Conservation (phyloP, 2,113 vertebrate species). For the human region GRCh38 chr12:39270501-39271000, state of each 20-base stretch:
- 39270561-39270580: not conserved
- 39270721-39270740: not conserved
- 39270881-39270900: not conserved
- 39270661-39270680: not conserved
- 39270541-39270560: not conserved
- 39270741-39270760: not conserved
- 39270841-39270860: not conserved
- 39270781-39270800: not conserved
- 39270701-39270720: not conserved
- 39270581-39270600: not conserved
- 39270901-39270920: not conserved
- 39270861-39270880: not conserved
- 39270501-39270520: not conserved
- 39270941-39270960: not conserved
- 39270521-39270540: not conserved
- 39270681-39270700: not conserved
- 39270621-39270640: not conserved
- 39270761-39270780: not conserved
- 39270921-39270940: not conserved
- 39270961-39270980: not conserved
- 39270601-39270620: not conserved
- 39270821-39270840: not conserved
- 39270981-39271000: not conserved
- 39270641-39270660: not conserved
- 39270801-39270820: not conserved